These are phyloP conservation scores for Porphyrio hochstetteri DNA, from an alignment of 2,113 vertebrate genomes.

Conservation along the genomic window DNA sequence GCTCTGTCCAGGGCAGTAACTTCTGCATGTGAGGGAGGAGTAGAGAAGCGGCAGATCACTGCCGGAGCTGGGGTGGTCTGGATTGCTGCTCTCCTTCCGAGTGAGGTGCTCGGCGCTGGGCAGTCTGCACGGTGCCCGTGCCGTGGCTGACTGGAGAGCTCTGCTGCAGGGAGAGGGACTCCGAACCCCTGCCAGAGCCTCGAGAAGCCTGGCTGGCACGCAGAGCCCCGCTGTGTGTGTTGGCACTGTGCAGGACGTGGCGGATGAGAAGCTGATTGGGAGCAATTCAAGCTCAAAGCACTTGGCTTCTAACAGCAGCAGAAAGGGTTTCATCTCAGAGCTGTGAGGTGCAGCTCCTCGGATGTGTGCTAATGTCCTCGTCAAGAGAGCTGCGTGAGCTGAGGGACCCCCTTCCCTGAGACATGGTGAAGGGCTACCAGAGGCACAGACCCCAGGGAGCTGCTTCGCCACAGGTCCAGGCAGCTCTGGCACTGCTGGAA, in stretches of 20 bases:
- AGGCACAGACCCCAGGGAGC: background rate
- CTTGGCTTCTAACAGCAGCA: background rate
- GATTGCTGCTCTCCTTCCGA: background rate
- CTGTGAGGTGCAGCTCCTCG: background rate
- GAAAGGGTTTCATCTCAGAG: background rate
- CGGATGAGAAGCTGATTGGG: background rate
- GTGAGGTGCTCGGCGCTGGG: background rate
- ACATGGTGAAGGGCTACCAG: background rate
- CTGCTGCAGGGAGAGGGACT: background rate
- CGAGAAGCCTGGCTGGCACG: background rate
- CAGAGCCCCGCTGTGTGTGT: background rate
- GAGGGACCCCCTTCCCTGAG: background rate
- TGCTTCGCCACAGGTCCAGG: rapidly evolving
- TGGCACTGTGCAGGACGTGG: background rate
- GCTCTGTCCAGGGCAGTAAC: background rate
- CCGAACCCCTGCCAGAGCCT: background rate
- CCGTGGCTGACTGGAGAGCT: background rate
- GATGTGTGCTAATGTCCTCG: background rate
- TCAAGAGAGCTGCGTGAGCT: background rate
- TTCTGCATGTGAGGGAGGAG: background rate
- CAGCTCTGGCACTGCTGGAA: background rate
- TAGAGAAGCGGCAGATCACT: background rate
- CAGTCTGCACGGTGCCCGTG: rapidly evolving
- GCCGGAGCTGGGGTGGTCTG: background rate
- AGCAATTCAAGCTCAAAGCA: background rate